Evolutionary conservation across 2,888 invertebrate species (phyloP), one percentile per base, ranked within the genome.

Genomic region (Trichopoda pennipes): DNA sequence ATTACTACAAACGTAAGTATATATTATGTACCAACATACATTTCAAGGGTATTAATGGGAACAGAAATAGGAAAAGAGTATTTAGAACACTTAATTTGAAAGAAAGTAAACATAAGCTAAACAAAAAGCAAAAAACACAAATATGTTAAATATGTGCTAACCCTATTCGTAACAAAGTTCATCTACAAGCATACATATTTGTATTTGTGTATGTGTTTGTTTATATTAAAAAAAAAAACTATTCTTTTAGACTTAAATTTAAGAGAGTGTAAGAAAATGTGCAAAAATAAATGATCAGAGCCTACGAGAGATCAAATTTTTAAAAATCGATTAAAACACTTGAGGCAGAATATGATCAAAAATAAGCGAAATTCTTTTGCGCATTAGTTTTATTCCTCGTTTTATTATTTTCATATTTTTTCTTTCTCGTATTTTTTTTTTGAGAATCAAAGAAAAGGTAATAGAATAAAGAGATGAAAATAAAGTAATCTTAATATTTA

Each of bases 341-440:
- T 49, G 49, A 51, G 28, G 32, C 60, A 76, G 75, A 76, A 32
- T 68, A 4, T 53, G 76, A 44, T 68, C 19, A 42, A 58, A 3
- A 49, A 58, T 78, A 72, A 72, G 42, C 63, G 58, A 72, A 78
- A 72, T 51, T 61, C 16, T 68, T 79, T 79, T 79, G 79, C 79
- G 79, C 73, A 79, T 79, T 73, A 79, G 23, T 79, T 79, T 68
- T 55, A 73, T 55, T 55, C 38, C 28, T 19, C 17, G 10, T 9
- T 28, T 28, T 28, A 28, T 28, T 28, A 4, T 28, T 28, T 28
- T 28, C 6, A 28, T 28, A 3, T 28, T 28, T 6, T 28, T 28
- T 53, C 61, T 61, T 19, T 47, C 55, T 56, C 51, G 14, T 3
- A 14, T 3, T 23, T 21, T 1, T 23, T 21, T 61, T 69, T 68